Percentiles rank a stretch among this genome's conserved stretches.
phyloP scores from a whole-genome alignment of 2,113 vertebrate genomes.

The Peromyscus leucopus region DNA sequence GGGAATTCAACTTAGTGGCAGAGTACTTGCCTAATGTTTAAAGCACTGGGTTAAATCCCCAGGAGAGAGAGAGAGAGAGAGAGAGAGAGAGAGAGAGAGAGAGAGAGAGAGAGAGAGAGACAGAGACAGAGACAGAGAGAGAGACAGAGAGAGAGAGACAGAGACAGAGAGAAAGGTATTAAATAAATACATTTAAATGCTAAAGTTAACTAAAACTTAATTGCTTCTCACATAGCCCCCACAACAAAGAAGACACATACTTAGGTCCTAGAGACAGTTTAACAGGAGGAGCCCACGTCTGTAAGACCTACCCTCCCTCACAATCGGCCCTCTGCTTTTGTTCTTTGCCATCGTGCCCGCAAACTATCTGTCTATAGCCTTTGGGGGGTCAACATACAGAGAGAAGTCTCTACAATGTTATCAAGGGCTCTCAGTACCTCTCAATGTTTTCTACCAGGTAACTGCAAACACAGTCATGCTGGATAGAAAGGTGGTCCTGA shows the following conservation, averaged over 20 bases:
- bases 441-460: not conserved
- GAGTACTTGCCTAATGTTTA: not conserved
- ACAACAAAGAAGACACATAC: accelerated
- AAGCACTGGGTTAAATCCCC: not conserved
- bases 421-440: not conserved
- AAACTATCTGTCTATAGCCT: not conserved
- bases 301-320: no score
- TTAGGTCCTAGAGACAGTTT: not conserved
- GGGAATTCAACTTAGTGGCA: not conserved
- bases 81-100: no score
- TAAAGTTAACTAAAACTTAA: not conserved
- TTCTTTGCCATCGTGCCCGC: not conserved
- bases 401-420: not conserved
- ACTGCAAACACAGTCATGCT: not conserved
- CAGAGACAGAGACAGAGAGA: no score
- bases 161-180: no score
- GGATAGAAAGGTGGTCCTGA: not conserved
- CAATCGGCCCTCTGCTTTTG: not conserved
- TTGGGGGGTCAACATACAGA: not conserved
- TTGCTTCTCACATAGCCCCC: not conserved
- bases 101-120: no score
- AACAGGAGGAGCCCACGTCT: not conserved
- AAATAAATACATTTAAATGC: not conserved
- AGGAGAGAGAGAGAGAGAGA: not conserved
- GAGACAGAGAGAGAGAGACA: no score